Evolutionary conservation across 2,113 vertebrate species (phyloP), one percentile per base, ranked within the genome.

Genomic region (Malurus cyaneus): DNA sequence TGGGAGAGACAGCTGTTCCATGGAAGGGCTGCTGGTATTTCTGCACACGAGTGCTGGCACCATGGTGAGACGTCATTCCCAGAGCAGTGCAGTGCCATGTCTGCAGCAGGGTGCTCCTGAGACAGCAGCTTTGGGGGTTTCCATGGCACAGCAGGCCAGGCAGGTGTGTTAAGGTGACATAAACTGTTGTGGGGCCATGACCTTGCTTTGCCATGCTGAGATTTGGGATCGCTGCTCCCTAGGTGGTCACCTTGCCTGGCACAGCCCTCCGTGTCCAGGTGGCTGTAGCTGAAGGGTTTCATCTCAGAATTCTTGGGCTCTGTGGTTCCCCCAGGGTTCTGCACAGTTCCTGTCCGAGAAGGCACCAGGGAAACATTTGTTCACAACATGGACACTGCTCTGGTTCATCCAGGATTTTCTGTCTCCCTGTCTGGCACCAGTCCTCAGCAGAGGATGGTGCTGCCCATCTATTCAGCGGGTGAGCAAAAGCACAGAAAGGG

Each of bases 1-100:
- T 2, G 1, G 53, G 25, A 66, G 49, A 0, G 4, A n/a, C 10
- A 72, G 34, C 34, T 78, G 42, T 65, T 12, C 49, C 5, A 0
- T 24, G 46, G 49, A 21, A 71, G 34, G 9, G 31, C 3, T 34
- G 29, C 16, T 71, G 77, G 28, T 26, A 42, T 25, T 78, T 52
- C 57, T 67, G 66, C 29, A 41, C 44, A 54, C 3, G 0, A 5
- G 36, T 53, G 46, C 54, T 80, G 80, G 82, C 41, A 77, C 29
- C 26, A 7, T 12, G n/a, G 13, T 17, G 65, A 70, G 72, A 18
- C 87, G 24, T 15, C 13, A 20, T 46, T 49, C 57, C 28, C 83
- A 71, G 31, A 79, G 66, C 57, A 79, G 28, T 16, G 70, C 57
- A 67, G 11, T 17, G 32, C 24, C 2, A 1, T 24, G 13, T 39